Evolutionary conservation across 2,797 vertebrate genomes (phyloP).

Genomic region (Florisuga fusca): DNA sequence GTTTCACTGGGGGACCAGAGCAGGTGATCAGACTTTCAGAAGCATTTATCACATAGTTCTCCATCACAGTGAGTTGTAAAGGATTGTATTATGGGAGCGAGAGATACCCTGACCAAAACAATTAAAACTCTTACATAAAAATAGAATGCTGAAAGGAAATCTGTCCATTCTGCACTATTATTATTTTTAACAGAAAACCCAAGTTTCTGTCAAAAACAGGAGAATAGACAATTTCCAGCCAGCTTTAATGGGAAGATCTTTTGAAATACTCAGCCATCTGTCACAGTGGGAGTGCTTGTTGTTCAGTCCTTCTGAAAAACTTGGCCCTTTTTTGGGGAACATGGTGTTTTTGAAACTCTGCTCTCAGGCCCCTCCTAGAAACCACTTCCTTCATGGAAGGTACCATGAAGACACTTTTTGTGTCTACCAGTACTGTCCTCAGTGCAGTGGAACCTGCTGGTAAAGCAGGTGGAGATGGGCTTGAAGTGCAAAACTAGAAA

Average conservation of each 20-base stretch:
- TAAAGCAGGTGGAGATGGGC: not conserved
- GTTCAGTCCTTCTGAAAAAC: constrained; percentile 50
- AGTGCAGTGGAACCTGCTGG: not conserved
- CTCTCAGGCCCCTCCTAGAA: constrained; percentile 2
- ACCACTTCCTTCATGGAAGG: not conserved
- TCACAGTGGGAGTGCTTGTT: constrained; percentile 58
- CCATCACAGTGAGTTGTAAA: not conserved
- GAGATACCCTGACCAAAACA: constrained; percentile 17
- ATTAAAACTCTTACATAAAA: constrained; percentile 37
- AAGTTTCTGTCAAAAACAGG: constrained; percentile 56
- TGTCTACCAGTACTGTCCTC: not conserved
- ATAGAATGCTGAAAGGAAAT: constrained; percentile 42
- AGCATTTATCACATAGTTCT: not conserved
- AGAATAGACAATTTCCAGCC: constrained; percentile 54
- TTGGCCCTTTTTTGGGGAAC: constrained; percentile 43
- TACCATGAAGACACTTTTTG: not conserved
- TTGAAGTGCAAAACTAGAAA: not conserved
- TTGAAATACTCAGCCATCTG: constrained; percentile 66
- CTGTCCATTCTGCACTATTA: constrained; percentile 13
- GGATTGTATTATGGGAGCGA: not conserved
- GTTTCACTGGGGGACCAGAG: not conserved
- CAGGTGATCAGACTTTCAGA: not conserved
- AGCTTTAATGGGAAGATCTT: constrained; percentile 57
- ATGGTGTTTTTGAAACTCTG: not conserved
- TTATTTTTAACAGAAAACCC: constrained; percentile 47